These are phyloP conservation scores for Melanargia galathea DNA, from an alignment of 2,888 invertebrate species.

Conservation along the genomic window DNA sequence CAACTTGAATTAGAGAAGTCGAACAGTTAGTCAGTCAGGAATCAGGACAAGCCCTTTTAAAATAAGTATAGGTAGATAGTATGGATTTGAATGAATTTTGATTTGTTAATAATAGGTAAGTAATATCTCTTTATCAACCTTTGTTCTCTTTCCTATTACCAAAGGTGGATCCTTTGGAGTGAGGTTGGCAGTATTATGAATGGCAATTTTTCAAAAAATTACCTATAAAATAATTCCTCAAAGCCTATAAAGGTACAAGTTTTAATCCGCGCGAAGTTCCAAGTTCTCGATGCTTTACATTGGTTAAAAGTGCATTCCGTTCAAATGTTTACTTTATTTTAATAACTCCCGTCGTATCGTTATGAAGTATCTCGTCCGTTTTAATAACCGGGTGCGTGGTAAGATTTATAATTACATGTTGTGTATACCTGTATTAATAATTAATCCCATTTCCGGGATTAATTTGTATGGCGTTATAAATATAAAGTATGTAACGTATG, in stretches of 20 bases:
- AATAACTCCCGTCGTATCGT: constrained; percentile 24
- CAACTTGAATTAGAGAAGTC: too few species aligned
- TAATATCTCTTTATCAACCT: too few species aligned
- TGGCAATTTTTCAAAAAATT: too few species aligned
- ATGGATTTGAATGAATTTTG: too few species aligned
- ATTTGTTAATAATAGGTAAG: too few species aligned
- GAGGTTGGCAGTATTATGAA: background rate
- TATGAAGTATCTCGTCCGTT: constrained; percentile 27
- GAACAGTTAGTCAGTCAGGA: too few species aligned
- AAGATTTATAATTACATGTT: constrained; percentile 33
- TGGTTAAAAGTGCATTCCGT: background rate
- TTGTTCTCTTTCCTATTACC: too few species aligned
- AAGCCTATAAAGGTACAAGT: background rate
- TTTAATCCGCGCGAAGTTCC: background rate
- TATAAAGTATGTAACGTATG: constrained; percentile 11
- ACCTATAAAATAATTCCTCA: too few species aligned
- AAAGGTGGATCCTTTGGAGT: too few species aligned
- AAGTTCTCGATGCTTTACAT: background rate
- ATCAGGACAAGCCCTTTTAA: too few species aligned
- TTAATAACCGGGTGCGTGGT: constrained; percentile 30
- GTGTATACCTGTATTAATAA: constrained; percentile 31
- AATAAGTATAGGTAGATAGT: too few species aligned
- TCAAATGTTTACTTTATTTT: constrained; percentile 23
- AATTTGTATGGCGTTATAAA: constrained; percentile 14
- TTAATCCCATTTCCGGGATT: constrained; percentile 33